Base-by-base conservation (phyloP, 2,888 invertebrate species). In the Phymatocera aterrima region DNA sequence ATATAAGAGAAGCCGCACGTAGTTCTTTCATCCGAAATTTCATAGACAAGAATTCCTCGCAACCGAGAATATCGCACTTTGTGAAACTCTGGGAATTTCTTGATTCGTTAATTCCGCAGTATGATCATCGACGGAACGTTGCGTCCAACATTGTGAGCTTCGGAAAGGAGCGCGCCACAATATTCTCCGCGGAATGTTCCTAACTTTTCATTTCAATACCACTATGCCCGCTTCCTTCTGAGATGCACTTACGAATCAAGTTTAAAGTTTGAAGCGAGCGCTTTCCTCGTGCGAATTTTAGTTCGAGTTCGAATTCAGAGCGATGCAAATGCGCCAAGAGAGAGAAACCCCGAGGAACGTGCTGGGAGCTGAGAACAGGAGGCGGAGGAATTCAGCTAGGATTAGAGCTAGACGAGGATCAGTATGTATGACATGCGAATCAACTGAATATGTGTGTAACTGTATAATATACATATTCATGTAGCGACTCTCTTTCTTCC, bases 391-490 rank as follows among this genome's bases (percentile, higher is more conserved):
- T 31, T 51, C n/a, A 48, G 31, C 46, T 48, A 70, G 31, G 21
- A 21, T 15, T 43, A 46, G 68, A 68, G 46, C 46, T 40, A 40
- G 60, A 60, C 61, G 24, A 34, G 46, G 43, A 72, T 72, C 70
- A 72, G 70, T 72, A 72, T 72, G 70, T 72, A 72, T 72, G 70
- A 72, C 48, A 72, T 72, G 70, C 70, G 70, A 72, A 72, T 72
- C 48, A 72, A 72, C 70, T 51, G 51, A 72, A 72, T n/a, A n/a
- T 72, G 51, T 51, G 51, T 72, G 70, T 72, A 70, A 72, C 70
- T 34, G 48, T 51, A 61, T 18, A 34, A 51, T 21, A 72, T 72
- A 34, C 15, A 72, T 72, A 72, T 72, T 72, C 70, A 72, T 72
- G 68, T 10, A 68, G 0, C 28, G 2, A 28, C 10, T 46, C 5